Conservation (phyloP, 2,797 vertebrate species). For the Poeciliopsis infans region DNA sequence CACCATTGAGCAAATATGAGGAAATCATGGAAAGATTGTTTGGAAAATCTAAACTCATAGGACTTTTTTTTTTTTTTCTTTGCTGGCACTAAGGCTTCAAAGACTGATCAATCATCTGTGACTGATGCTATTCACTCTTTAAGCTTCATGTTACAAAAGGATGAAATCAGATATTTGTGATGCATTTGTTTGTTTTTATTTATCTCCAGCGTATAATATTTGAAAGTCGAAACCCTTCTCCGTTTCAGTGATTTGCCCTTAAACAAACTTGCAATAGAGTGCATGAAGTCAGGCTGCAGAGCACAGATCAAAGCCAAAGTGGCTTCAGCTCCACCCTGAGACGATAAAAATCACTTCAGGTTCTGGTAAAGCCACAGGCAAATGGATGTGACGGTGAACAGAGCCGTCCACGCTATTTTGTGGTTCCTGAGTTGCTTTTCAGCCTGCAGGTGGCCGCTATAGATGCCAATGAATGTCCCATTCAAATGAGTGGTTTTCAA, state of each 20-base stretch:
- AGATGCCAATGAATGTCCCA: neutral
- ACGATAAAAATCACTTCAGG: constrained; percentile 18
- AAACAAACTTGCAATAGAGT: constrained; percentile 10
- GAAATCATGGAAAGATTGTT: constrained; percentile 6
- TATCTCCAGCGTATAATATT: neutral
- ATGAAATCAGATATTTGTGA: neutral
- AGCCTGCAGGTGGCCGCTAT: constrained; percentile 15
- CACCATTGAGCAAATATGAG: neutral
- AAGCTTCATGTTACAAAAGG: neutral
- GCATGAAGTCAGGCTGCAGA: constrained; percentile 10
- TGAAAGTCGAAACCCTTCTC: neutral
- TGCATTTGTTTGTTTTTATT: neutral
- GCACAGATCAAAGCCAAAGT: constrained; percentile 32
- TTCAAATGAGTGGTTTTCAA: constrained; percentile 30
- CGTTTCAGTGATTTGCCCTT: neutral
- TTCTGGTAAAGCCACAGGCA: neutral
- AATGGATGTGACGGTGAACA: constrained; percentile 11
- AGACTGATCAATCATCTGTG: neutral
- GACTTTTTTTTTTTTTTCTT: constrained; percentile 30
- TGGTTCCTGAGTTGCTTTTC: constrained; percentile 16
- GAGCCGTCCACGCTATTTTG: neutral
- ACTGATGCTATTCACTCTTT: neutral
- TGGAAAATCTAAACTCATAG: constrained; percentile 23
- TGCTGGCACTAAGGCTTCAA: neutral
- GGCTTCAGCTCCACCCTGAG: constrained; percentile 23